A percentile compares a stretch with the other conserved stretches of the same genome.
Evolutionary conservation across 2,113 vertebrate species (phyloP).

Genomic region (Drymodes brunneopygia): DNA sequence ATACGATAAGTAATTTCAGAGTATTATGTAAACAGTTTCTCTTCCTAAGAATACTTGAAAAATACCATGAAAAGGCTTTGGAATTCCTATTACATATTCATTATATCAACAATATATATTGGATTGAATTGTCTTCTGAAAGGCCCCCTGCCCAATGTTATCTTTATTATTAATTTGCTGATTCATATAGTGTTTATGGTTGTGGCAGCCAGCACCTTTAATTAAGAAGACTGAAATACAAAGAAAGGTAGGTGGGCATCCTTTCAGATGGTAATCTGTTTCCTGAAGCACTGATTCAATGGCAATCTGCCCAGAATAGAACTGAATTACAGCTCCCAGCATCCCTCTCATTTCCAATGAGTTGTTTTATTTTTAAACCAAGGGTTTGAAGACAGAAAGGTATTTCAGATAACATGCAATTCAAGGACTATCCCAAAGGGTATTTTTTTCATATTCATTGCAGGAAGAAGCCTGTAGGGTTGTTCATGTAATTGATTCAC

Average conservation of each 20-base stretch:
- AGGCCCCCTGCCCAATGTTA: background rate
- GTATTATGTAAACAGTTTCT: background rate
- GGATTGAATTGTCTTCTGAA: background rate
- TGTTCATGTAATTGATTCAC: background rate
- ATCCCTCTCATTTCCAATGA: background rate
- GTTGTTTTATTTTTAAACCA: constrained; percentile 32
- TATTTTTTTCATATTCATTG: background rate
- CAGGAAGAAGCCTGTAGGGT: background rate
- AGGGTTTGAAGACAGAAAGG: background rate
- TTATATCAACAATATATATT: background rate
- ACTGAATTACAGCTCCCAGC: constrained; percentile 35
- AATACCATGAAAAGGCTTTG: background rate
- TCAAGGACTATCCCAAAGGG: background rate
- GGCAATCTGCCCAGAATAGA: constrained; percentile 26
- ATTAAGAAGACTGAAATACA: constrained; percentile 20
- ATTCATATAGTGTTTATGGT: background rate
- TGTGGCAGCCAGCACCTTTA: background rate
- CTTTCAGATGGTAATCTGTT: constrained; percentile 5
- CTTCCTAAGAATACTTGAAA: background rate
- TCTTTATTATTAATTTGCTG: constrained; percentile 24
- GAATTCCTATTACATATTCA: background rate
- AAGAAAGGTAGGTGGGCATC: background rate
- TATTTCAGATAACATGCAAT: background rate
- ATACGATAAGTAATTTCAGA: background rate
- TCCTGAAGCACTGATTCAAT: constrained; percentile 20